Conservation (phyloP, 2,113 vertebrate species). For the Chelonoidis abingdonii region DNA sequence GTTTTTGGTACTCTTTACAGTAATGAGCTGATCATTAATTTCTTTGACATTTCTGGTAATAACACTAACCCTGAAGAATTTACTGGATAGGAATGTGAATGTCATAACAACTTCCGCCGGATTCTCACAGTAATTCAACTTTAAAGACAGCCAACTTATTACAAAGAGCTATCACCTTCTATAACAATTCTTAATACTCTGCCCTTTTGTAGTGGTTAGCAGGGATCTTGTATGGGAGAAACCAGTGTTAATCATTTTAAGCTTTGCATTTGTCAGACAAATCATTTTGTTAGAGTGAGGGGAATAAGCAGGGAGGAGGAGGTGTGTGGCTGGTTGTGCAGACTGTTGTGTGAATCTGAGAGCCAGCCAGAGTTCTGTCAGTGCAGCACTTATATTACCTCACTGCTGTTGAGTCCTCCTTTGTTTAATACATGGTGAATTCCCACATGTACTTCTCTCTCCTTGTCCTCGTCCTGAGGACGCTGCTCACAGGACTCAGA, state of each 20-base stretch:
- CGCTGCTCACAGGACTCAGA: accelerated
- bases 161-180: neutral
- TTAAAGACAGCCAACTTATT: neutral
- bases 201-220: neutral
- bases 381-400: neutral
- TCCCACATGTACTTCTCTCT: neutral
- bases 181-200: neutral
- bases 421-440: neutral
- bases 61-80: neutral
- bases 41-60: neutral
- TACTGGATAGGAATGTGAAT: neutral
- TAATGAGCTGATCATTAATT: neutral
- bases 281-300: neutral
- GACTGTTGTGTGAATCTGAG: neutral
- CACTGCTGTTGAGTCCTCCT: accelerated
- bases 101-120: neutral
- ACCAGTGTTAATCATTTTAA: neutral
- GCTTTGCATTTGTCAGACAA: neutral
- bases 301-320: neutral
- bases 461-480: neutral
- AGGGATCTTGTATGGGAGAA: neutral
- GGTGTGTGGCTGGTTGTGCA: neutral
- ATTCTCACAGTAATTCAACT: neutral
- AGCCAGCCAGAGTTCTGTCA: neutral
- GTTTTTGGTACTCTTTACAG: neutral